These are phyloP conservation scores for Clepsis dumicolana DNA, from an alignment of 2,888 invertebrate species.

Conservation along the genomic window DNA sequence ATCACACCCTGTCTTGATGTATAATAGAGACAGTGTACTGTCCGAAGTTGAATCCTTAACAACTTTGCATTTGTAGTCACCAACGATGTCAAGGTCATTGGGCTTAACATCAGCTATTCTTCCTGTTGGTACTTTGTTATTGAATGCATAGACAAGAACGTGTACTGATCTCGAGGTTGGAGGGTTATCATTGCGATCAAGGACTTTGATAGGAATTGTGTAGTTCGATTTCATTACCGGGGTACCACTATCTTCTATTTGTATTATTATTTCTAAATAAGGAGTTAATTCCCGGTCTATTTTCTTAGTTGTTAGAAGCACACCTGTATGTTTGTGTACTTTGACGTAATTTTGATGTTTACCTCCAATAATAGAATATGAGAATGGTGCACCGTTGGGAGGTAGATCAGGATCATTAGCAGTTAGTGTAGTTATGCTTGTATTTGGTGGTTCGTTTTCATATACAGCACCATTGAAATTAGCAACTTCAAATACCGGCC, in stretches of 20 bases:
- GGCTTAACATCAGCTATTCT: constrained; percentile 97
- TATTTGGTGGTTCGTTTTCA: constrained; percentile 95
- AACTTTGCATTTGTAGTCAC: constrained; percentile 95
- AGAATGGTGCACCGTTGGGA: constrained; percentile 96
- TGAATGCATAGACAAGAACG: constrained; percentile 91
- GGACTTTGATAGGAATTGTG: constrained; percentile 90
- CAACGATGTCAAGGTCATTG: constrained; percentile 95
- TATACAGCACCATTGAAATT: constrained; percentile 91
- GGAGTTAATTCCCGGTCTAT: constrained; percentile 94
- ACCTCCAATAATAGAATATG: constrained; percentile 92
- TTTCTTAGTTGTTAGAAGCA: constrained; percentile 91
- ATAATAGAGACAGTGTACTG: constrained; percentile 86
- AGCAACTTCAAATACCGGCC: constrained; percentile 92
- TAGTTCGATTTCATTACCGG: constrained; percentile 94
- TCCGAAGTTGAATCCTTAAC: constrained; percentile 88
- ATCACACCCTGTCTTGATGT: constrained; percentile 92
- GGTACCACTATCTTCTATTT: constrained; percentile 95
- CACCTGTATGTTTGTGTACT: constrained; percentile 92
- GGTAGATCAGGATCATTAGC: constrained; percentile 96
- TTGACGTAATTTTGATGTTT: constrained; percentile 91
- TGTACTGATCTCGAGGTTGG: constrained; percentile 94
- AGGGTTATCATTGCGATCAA: constrained; percentile 97
- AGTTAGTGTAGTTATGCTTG: constrained; percentile 93
- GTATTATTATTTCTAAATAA: constrained; percentile 90
- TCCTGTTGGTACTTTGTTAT: constrained; percentile 91